Percentiles rank a stretch among this genome's conserved stretches.
phyloP scores from a whole-genome alignment of 2,113 vertebrate species.

The Crypturellus undulatus region DNA sequence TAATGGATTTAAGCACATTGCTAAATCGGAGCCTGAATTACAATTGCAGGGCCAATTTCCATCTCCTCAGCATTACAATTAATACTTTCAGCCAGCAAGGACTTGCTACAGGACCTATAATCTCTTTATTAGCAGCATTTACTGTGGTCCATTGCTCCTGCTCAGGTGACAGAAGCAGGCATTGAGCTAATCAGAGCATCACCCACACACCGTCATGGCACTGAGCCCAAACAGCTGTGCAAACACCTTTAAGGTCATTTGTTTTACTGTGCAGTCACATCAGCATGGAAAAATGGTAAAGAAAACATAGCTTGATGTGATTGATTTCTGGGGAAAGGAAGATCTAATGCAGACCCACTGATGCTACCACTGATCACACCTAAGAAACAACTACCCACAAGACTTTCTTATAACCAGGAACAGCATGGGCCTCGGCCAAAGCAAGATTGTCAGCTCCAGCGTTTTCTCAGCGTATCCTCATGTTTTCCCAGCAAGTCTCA shows the following conservation, averaged over 20 bases:
- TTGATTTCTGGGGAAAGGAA: background rate
- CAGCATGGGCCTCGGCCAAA: background rate
- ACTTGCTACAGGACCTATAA: background rate
- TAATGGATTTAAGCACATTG: constrained; percentile 18
- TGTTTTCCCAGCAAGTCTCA: background rate
- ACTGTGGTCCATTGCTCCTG: background rate
- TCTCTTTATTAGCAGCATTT: constrained; percentile 27
- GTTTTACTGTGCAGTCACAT: background rate
- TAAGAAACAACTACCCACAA: background rate
- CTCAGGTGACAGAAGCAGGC: background rate
- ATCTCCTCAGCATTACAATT: background rate
- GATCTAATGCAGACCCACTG: background rate
- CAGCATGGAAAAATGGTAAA: background rate
- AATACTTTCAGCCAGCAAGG: constrained; percentile 1
- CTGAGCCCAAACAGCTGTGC: background rate
- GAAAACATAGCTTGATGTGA: background rate
- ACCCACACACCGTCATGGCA: background rate
- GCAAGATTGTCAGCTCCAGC: background rate
- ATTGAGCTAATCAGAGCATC: background rate
- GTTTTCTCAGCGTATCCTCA: background rate
- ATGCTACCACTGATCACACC: background rate
- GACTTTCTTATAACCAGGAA: background rate
- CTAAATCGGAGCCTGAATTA: constrained; percentile 27
- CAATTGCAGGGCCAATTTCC: background rate
- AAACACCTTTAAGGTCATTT: background rate